Conservation (phyloP, 2,888 invertebrate species). For the Torymus tubicola region DNA sequence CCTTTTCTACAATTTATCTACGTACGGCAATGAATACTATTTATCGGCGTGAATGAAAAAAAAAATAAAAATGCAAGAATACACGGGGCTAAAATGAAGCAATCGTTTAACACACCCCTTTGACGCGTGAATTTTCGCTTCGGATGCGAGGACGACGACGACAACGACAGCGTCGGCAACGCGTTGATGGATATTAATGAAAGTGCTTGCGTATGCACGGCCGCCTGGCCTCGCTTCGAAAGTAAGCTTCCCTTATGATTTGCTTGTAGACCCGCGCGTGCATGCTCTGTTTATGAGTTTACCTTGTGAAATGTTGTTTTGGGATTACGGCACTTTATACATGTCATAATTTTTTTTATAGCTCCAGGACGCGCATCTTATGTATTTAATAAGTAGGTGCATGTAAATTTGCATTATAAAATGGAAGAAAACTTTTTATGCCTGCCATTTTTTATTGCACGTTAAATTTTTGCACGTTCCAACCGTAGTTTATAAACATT, state of each 20-base stretch:
- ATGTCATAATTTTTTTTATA: not conserved
- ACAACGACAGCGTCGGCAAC: not conserved
- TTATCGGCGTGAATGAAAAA: not conserved
- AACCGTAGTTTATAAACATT: no score
- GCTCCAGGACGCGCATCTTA: no score
- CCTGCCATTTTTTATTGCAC: no score
- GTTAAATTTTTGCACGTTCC: no score
- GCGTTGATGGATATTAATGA: constrained; percentile 51
- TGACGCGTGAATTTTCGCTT: constrained; percentile 11
- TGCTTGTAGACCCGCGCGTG: constrained; percentile 50
- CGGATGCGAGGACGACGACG: not conserved
- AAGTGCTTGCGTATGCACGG: constrained; percentile 61
- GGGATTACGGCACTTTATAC: not conserved
- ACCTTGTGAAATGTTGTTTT: not conserved
- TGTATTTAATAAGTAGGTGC: no score
- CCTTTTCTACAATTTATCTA: no score
- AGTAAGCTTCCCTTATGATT: constrained; percentile 57
- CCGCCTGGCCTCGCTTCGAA: constrained; percentile 61
- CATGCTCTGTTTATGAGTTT: constrained; percentile 9
- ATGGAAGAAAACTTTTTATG: no score
- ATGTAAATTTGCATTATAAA: no score
- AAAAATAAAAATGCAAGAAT: constrained; percentile 5
- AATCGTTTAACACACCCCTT: constrained; percentile 35
- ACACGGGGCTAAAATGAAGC: constrained; percentile 11
- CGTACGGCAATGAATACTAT: not conserved